Evolutionary conservation across 1,140 invertebrate genomes (phyloP), one percentile per base, ranked within the genome.

Genomic region (Epicauta chinensis): DNA sequence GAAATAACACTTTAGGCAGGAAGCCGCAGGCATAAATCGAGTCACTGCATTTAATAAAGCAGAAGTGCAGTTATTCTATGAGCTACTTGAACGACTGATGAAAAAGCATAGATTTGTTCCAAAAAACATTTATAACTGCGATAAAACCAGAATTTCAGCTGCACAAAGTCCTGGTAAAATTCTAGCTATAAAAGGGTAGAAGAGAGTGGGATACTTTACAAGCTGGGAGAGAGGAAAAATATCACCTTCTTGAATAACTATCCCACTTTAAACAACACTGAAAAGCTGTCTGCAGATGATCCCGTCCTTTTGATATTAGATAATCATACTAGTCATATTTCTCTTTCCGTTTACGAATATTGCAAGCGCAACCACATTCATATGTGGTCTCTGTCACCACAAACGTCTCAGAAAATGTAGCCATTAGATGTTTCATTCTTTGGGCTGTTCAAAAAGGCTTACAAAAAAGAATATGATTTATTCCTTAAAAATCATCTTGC

Each of bases 131-230:
- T 72, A 62, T 37, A 76, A 76, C 43, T 51, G 61, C 37, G 70
- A 73, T 60, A 72, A 75, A 59, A 73, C 67, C 39, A 73, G 72
- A 1, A 58, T 73, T 12, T 68, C 58, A 2, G 68, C 63, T n/a
- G 70, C 75, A 3, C 70, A 74, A 16, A 69, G 69, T 56, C 67
- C 70, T 16, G 40, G 43, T 42, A 75, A 71, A 58, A 63, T 78
- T 48, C 42, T 75, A 13, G 67, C 71, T 37, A 16, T 30, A 37
- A 71, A 65, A 60, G 64, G 66, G 14, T 48, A 58, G n/a, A 71
- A 72, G 51, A 66, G 75, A 60, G 64, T 76, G 7, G 73, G 70
- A 15, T 59, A 62, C 42, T 29, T 73, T 4, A 73, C 68, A 3
- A 73, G 68, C 36, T 70, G 64, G 43, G 74, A 77, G 61, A 62